Percentiles rank a stretch among this genome's conserved stretches.
Conservation (phyloP, 2,888 invertebrate genomes). For the Zonitis immaculata region DNA sequence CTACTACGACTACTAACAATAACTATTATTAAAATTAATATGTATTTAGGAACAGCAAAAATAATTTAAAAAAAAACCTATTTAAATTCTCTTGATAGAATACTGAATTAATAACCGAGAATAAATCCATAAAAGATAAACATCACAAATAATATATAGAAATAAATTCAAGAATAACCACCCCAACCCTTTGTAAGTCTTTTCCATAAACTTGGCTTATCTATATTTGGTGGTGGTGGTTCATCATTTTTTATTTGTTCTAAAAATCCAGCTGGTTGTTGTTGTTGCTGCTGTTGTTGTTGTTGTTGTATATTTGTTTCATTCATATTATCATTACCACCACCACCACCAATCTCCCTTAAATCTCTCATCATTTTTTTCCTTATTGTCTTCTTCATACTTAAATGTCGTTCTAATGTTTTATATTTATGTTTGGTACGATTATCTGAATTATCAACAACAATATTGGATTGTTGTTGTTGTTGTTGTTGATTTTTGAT, state of each 20-base stretch:
- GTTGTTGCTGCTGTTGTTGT: too few species aligned
- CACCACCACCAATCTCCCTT: constrained; percentile 57
- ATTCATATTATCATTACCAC: constrained; percentile 30
- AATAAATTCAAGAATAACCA: not conserved
- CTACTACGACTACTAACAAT: too few species aligned
- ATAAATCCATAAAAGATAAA: not conserved
- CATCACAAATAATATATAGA: not conserved
- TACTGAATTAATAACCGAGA: not conserved
- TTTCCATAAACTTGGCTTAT: constrained; percentile 49
- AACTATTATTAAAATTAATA: not conserved
- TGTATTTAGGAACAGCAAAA: not conserved
- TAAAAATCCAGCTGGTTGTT: constrained; percentile 44
- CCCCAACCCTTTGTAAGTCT: constrained; percentile 49
- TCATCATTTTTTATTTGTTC: constrained; percentile 49
- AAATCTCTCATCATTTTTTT: constrained; percentile 82
- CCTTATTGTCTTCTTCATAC: constrained; percentile 82
- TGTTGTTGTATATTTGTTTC: not conserved
- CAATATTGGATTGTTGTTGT: constrained; percentile 40
- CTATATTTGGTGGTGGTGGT: constrained; percentile 47
- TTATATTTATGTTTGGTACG: constrained; percentile 68
- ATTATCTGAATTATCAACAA: constrained; percentile 48
- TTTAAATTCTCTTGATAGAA: not conserved
- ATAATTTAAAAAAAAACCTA: not conserved
- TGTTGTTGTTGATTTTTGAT: constrained; percentile 23
- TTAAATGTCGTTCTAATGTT: constrained; percentile 74